Evolutionary conservation across 2,113 vertebrate genomes (phyloP).

Genomic region (Pantherophis guttatus): DNA sequence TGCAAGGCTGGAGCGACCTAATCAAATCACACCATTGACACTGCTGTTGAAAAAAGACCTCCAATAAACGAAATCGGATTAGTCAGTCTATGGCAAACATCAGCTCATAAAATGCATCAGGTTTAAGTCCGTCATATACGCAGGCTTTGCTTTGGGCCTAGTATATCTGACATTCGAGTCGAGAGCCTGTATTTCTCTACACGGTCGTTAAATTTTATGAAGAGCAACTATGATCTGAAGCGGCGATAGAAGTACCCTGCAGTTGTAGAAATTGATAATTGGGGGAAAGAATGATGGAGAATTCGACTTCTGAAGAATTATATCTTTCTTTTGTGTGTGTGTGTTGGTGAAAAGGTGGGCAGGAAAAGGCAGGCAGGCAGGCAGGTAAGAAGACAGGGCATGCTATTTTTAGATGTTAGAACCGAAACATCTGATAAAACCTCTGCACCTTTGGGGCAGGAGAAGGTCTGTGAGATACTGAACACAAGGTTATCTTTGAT

Average conservation of each 20-base stretch:
- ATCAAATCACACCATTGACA: constrained; percentile 72
- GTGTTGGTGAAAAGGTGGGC: neutral
- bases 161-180: constrained; percentile 61
- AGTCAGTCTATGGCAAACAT: constrained; percentile 75
- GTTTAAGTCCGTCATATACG: constrained; percentile 70
- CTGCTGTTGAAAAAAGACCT: constrained; percentile 69
- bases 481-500: too few relatives aligned
- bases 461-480: neutral
- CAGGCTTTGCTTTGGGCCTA: constrained; percentile 65
- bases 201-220: constrained; percentile 61
- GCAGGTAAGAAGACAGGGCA: too few relatives aligned
- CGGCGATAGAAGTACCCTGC: neutral
- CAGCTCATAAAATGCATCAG: constrained; percentile 68
- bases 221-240: constrained; percentile 44
- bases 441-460: neutral
- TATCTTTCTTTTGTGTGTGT: neutral
- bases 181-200: constrained; percentile 62
- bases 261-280: neutral
- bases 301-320: neutral
- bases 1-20: constrained; percentile 84
- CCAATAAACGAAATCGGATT: constrained; percentile 78
- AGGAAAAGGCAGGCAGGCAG: too few relatives aligned
- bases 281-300: neutral
- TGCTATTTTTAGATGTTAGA: neutral
- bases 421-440: neutral